A percentile compares a stretch with the other conserved stretches of the same genome.
Conservation (phyloP, 1,140 invertebrate species). For the Nebria ingens region DNA sequence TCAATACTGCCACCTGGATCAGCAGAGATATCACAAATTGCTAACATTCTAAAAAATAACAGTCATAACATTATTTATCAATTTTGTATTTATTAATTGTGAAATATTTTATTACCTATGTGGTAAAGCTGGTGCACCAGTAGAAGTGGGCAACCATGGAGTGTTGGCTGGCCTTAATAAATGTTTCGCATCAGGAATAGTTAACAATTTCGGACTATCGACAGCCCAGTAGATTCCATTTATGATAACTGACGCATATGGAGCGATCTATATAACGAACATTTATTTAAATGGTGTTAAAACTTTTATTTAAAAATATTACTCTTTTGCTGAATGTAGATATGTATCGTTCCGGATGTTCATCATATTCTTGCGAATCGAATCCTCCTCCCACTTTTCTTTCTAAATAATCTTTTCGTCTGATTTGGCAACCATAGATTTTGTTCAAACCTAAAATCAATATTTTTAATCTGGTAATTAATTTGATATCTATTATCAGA, state of each 20-base stretch:
- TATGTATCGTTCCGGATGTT: slow-evolving; percentile 86
- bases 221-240: slow-evolving; percentile 99
- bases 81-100: slow-evolving; percentile 25
- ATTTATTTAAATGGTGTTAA: slow-evolving; percentile 7
- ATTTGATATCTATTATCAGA: background rate
- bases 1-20: slow-evolving; percentile 98
- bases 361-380: slow-evolving; percentile 83
- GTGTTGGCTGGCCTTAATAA: slow-evolving; percentile 77
- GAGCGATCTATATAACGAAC: slow-evolving; percentile 68
- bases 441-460: slow-evolving; percentile 69
- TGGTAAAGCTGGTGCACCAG: slow-evolving; percentile 80
- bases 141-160: slow-evolving; percentile 81
- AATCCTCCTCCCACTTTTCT: slow-evolving; percentile 85
- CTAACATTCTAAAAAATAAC: slow-evolving; percentile 52
- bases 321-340: slow-evolving; percentile 94
- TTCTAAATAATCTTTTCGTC: slow-evolving; percentile 84
- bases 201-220: slow-evolving; percentile 88
- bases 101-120: slow-evolving; percentile 42
- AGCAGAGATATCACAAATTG: slow-evolving; percentile 96
- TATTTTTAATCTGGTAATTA: slow-evolving; percentile 10
- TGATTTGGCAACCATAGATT: slow-evolving; percentile 78
- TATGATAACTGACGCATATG: slow-evolving; percentile 92
- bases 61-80: slow-evolving; percentile 18
- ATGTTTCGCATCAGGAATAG: slow-evolving; percentile 96
- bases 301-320: slow-evolving; percentile 12